Conservation (phyloP, 2,888 invertebrate genomes). For the Hemicrepidius hirtus region DNA sequence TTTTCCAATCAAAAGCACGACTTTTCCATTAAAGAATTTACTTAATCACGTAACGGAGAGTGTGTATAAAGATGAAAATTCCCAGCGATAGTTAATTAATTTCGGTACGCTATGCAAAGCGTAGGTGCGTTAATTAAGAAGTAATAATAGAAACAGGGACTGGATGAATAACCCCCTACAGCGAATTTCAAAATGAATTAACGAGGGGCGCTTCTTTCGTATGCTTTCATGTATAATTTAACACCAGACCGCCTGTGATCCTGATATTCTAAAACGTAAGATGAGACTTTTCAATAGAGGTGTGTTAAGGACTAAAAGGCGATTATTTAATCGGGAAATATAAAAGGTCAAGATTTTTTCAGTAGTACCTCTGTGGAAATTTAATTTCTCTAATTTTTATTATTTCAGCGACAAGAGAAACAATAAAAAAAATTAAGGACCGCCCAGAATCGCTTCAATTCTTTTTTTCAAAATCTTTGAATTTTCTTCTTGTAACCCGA, state of each 20-base stretch:
- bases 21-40: neutral
- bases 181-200: slow-evolving; percentile 29
- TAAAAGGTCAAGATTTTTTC: neutral
- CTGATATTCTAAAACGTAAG: slow-evolving; percentile 7
- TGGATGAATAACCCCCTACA: slow-evolving; percentile 16
- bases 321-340: slow-evolving; percentile 9
- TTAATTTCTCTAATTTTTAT: too few relatives aligned
- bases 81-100: slow-evolving; percentile 24
- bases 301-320: neutral
- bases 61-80: neutral
- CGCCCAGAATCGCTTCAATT: too few relatives aligned
- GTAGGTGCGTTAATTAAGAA: slow-evolving; percentile 29
- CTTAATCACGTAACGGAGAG: slow-evolving; percentile 9
- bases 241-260: slow-evolving; percentile 7
- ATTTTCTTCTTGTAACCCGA: too few relatives aligned
- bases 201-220: slow-evolving; percentile 20
- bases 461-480: too few relatives aligned
- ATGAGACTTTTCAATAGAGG: slow-evolving; percentile 11
- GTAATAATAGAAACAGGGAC: slow-evolving; percentile 28
- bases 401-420: too few relatives aligned
- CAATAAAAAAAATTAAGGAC: too few relatives aligned
- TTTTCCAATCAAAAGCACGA: too few relatives aligned
- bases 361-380: neutral
- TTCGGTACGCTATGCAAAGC: neutral
- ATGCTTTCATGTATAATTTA: slow-evolving; percentile 27